Percentiles rank a stretch among this genome's conserved stretches.
Evolutionary conservation across 92 coral and sea anemone species (phyloP).

Genomic region (Actinernus sp.): DNA sequence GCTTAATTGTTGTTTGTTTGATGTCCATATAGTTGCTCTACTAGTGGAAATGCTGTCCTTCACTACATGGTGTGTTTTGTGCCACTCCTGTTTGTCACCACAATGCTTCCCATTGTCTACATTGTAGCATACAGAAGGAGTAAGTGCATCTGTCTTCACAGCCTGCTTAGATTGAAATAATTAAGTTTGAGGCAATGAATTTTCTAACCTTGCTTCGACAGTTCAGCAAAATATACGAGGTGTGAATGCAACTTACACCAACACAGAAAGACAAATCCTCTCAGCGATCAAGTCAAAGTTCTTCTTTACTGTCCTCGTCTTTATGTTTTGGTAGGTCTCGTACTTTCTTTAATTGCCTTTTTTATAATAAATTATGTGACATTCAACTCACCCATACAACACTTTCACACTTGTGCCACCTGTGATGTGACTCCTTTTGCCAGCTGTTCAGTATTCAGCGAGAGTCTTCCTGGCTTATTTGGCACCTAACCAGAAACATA

Average conservation of each 20-base stretch:
- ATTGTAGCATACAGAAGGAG: constrained; percentile 72
- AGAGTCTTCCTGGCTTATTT: too few species aligned
- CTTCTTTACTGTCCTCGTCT: constrained; percentile 63
- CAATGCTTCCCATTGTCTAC: constrained; percentile 76
- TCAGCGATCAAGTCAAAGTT: constrained; percentile 65
- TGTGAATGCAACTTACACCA: constrained; percentile 70
- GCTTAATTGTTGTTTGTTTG: background rate
- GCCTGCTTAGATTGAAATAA: background rate
- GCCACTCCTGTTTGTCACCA: constrained; percentile 72
- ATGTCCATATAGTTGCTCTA: constrained; percentile 40
- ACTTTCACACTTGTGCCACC: too few species aligned
- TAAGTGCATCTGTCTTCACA: too few species aligned
- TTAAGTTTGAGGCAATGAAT: background rate
- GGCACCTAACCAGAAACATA: too few species aligned
- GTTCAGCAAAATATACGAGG: constrained; percentile 68
- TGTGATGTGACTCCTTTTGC: too few species aligned
- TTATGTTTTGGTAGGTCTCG: constrained; percentile 83
- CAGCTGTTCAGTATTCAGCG: too few species aligned
- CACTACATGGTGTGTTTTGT: constrained; percentile 77
- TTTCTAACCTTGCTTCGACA: constrained; percentile 6
- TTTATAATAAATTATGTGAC: too few species aligned
- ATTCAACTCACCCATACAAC: too few species aligned
- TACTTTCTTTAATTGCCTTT: too few species aligned
- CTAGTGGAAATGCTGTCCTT: constrained; percentile 1
- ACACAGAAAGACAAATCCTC: constrained; percentile 63